phyloP scores from a whole-genome alignment of 2,888 invertebrate species.

The Diaprepes abbreviatus region DNA sequence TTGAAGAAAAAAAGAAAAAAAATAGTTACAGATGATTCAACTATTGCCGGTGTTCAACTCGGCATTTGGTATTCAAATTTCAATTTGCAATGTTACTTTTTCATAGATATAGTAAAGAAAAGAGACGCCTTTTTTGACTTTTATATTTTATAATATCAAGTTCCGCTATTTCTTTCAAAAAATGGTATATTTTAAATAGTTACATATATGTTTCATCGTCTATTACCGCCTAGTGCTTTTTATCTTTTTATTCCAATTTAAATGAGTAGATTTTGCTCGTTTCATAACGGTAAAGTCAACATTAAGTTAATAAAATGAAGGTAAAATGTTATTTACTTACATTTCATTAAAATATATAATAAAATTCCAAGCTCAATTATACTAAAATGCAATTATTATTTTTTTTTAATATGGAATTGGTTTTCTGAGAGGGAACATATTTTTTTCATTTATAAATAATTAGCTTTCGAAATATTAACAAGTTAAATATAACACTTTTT shows the following conservation, averaged over 20 bases:
- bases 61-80: slow-evolving; percentile 45
- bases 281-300: neutral
- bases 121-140: neutral
- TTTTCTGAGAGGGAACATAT: neutral
- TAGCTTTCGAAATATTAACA: slow-evolving; percentile 16
- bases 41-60: slow-evolving; percentile 35
- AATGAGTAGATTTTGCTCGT: neutral
- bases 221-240: too few relatives aligned
- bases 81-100: slow-evolving; percentile 40
- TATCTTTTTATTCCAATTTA: too few relatives aligned
- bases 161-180: neutral
- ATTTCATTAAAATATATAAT: neutral
- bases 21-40: slow-evolving; percentile 39
- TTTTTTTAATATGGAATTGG: slow-evolving; percentile 16
- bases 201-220: neutral
- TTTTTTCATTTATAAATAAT: slow-evolving; percentile 8
- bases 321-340: slow-evolving; percentile 1
- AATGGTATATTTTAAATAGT: neutral
- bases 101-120: slow-evolving; percentile 25
- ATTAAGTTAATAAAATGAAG: neutral
- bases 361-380: neutral
- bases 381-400: slow-evolving; percentile 3
- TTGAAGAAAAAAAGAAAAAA: slow-evolving; percentile 27
- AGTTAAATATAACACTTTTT: slow-evolving; percentile 12
- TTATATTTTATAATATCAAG: neutral